Evolutionary conservation across 1,140 invertebrate genomes (phyloP), one percentile per base, ranked within the genome.

Genomic region (Thaumatotibia leucotreta): DNA sequence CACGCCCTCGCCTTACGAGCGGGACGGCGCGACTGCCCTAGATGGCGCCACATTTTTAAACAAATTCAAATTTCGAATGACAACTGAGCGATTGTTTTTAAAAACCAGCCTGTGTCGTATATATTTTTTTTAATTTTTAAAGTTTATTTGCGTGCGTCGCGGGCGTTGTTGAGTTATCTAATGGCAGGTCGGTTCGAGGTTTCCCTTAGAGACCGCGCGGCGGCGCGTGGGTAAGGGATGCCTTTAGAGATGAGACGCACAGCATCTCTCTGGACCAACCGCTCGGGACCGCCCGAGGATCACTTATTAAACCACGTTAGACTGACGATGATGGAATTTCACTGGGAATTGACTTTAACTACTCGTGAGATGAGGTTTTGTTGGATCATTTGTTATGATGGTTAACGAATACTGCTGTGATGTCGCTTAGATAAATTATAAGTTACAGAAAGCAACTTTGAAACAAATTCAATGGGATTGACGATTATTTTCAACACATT

Each of bases 301-400:
- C 83, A 88, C 84, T 88, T 88, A 90, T 88, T 89, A 88, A 89
- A 82, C 82, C 74, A 77, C 80, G 80, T 87, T 87, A 83, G 83
- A 88, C 86, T 88, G 88, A 90, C 88, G 86, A 90, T 90, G 88
- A 89, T 88, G 86, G 84, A 90, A 89, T 90, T 90, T 88, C 86
- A 82, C 69, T 86, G 88, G 88, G 86, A 90, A 89, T 90, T 90
- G 86, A 88, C 82, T 89, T 80, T 80, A 86, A 88, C 82, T 84
- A 80, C 76, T 79, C 72, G 69, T 70, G 79, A 82, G 82, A 88
- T 85, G 82, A 84, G 82, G 83, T 89, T 87, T 82, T 82, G 79
- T 82, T 76, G 77, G 68, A 69, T 80, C 76, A 84, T 88, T 84
- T 85, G 85, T 83, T 83, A 72, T 75, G 69, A 70, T 69, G 73